Conservation (phyloP, 1,140 invertebrate genomes). For the Artemia franciscana region DNA sequence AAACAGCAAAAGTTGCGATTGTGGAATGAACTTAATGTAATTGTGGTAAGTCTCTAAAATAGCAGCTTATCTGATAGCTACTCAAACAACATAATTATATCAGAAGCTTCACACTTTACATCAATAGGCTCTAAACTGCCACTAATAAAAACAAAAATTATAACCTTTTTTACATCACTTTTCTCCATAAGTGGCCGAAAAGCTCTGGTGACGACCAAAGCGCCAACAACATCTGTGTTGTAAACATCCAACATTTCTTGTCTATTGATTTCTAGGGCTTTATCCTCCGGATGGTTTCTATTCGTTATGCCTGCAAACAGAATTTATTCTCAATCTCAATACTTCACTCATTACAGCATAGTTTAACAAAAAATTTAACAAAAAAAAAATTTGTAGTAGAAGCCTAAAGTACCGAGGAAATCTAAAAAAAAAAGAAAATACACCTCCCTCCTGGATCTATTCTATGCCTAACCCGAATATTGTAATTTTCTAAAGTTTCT, state of each 20-base stretch:
- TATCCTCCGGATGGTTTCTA: constrained; percentile 6
- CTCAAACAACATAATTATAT: background rate
- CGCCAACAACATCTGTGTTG: constrained; percentile 7
- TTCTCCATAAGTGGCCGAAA: constrained; percentile 4
- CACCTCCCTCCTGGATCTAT: no score
- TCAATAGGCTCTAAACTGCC: background rate
- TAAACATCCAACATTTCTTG: constrained; percentile 8
- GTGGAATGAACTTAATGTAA: no score
- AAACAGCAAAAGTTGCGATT: background rate
- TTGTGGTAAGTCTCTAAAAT: no score
- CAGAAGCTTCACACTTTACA: background rate
- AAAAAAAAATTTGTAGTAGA: no score
- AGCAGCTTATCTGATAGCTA: background rate
- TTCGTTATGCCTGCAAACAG: background rate
- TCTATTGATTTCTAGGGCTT: constrained; percentile 1
- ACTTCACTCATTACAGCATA: no score
- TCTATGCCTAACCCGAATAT: no score
- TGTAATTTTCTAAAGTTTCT: no score
- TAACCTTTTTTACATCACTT: constrained; percentile 7
- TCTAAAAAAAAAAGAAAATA: no score
- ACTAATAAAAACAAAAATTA: no score
- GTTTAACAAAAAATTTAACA: no score
- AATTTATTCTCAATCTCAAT: background rate
- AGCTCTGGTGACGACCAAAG: constrained; percentile 2
- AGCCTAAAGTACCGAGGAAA: no score